Conservation (phyloP, 2,113 vertebrate species). For the Gambusia holbrooki region DNA sequence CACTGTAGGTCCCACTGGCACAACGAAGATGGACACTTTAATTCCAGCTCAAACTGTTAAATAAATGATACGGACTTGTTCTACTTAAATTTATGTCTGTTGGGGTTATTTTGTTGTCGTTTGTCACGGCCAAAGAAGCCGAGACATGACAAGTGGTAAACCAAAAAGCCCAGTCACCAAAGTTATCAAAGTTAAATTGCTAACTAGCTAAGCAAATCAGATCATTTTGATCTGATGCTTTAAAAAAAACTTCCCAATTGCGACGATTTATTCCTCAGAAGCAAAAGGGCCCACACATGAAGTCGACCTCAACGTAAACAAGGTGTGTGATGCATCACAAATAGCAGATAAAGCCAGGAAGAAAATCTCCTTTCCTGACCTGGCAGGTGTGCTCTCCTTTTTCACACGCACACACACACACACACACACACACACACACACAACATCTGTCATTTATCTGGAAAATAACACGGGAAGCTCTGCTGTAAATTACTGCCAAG, state of each 20-base stretch:
- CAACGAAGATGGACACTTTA: too few relatives aligned
- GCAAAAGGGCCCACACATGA: constrained; percentile 35
- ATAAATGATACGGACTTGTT: too few relatives aligned
- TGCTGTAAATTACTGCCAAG: constrained; percentile 34
- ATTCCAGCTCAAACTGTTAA: too few relatives aligned
- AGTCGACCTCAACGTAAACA: constrained; percentile 53
- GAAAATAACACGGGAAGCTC: constrained; percentile 26
- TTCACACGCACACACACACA: too few relatives aligned
- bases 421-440: too few relatives aligned
- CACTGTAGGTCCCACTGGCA: too few relatives aligned
- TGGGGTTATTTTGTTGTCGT: too few relatives aligned
- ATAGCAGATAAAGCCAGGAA: constrained; percentile 62
- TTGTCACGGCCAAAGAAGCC: too few relatives aligned
- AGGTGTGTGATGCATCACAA: constrained; percentile 54
- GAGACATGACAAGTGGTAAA: neutral
- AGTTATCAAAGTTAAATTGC: neutral
- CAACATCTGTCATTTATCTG: constrained; percentile 37
- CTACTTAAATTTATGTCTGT: too few relatives aligned
- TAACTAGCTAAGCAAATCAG: neutral
- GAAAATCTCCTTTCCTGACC: constrained; percentile 58
- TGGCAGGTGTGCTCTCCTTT: constrained; percentile 55
- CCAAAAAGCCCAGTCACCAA: neutral
- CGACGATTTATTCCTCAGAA: constrained; percentile 2
- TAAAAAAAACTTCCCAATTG: neutral
- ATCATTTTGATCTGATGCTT: neutral